A percentile compares a stretch with the other conserved stretches of the same genome.
These are phyloP conservation scores for Dryobates pubescens DNA, from an alignment of 2,797 vertebrate species.

Conservation along the genomic window DNA sequence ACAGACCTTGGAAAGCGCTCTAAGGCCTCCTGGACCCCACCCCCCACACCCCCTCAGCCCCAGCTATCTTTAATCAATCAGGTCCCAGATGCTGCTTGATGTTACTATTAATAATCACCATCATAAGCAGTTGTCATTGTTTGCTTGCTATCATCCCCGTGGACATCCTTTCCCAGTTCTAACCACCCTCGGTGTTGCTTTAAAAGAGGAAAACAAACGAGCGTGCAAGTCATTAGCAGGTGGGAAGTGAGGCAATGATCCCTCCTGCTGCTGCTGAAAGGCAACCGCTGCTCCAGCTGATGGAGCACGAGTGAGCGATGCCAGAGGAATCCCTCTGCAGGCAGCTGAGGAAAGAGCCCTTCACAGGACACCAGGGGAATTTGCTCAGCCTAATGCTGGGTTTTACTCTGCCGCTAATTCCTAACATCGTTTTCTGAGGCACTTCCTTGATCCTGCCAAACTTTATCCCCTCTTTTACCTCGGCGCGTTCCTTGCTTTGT, in stretches of 20 bases:
- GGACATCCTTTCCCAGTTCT: neutral
- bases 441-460: neutral
- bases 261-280: neutral
- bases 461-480: neutral
- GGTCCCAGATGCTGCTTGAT: neutral
- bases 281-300: rapidly evolving
- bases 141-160: neutral
- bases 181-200: neutral
- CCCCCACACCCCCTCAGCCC: neutral
- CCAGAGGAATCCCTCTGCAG: rapidly evolving
- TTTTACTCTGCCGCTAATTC: neutral
- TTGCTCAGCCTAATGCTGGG: neutral
- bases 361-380: neutral
- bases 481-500: neutral
- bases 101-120: neutral
- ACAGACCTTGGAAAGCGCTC: neutral
- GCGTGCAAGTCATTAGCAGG: neutral
- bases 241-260: neutral
- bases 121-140: neutral
- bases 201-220: neutral
- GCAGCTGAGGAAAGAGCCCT: neutral
- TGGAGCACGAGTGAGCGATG: rapidly evolving
- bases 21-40: neutral
- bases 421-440: neutral
- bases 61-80: neutral